Conservation (phyloP, 2,888 invertebrate species). For the Tineola bisselliella region DNA sequence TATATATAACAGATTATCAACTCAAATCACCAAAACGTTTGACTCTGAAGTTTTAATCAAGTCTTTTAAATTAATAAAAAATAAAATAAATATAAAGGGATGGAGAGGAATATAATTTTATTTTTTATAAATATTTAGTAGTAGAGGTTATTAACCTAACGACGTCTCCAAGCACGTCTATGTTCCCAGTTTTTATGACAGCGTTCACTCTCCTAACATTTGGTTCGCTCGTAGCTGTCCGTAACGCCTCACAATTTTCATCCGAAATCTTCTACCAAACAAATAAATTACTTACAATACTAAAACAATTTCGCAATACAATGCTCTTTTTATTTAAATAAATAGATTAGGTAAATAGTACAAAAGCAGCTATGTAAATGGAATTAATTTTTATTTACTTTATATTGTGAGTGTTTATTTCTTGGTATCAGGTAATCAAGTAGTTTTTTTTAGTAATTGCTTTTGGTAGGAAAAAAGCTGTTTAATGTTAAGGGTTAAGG, state of each 20-base stretch:
- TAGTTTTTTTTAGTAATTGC: conserved; percentile 1
- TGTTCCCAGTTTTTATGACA: conserved; percentile 10
- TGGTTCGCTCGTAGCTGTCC: conserved; percentile 6
- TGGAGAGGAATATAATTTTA: too few relatives aligned
- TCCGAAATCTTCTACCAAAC: not conserved
- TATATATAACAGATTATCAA: too few relatives aligned
- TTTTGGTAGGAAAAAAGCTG: not conserved
- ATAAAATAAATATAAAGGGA: too few relatives aligned
- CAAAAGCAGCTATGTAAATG: not conserved
- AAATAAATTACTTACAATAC: not conserved
- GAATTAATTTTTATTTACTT: not conserved
- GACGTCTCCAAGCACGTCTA: not conserved
- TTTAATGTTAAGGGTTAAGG: not conserved
- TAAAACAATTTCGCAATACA: not conserved
- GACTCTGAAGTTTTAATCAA: too few relatives aligned
- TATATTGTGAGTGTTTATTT: not conserved
- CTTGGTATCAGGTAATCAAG: not conserved
- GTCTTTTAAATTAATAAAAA: too few relatives aligned
- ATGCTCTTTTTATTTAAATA: not conserved
- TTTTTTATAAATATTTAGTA: too few relatives aligned
- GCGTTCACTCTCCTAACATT: conserved; percentile 11
- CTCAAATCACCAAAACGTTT: too few relatives aligned
- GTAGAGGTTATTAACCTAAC: too few relatives aligned
- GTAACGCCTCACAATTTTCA: conserved; percentile 13
- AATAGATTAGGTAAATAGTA: not conserved